Percentiles rank a stretch among this genome's conserved stretches.
These are phyloP conservation scores for Enoplolaimus lenunculus DNA, from an alignment of 2,888 invertebrate genomes.

Conservation along the genomic window DNA sequence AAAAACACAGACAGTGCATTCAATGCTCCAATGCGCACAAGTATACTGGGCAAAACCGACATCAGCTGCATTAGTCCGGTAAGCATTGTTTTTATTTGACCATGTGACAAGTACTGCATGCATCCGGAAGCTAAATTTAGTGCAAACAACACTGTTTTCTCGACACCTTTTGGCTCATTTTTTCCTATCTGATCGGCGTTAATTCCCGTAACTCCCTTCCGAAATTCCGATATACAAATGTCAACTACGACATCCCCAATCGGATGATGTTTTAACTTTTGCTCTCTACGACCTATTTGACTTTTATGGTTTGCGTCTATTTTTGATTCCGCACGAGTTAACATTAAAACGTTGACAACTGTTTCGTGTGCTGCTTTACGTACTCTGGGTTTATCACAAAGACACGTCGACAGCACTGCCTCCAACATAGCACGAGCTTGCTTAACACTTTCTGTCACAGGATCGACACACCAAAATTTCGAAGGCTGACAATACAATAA, in stretches of 20 bases:
- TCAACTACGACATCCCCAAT: background rate
- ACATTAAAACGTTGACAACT: background rate
- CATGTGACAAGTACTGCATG: background rate
- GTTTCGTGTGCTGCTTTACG: slow-evolving; percentile 13
- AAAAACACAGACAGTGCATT: background rate
- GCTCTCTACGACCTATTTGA: too few relatives aligned
- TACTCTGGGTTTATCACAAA: background rate
- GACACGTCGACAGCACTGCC: background rate
- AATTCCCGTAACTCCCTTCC: background rate
- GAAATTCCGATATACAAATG: background rate
- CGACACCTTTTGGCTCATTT: too few relatives aligned
- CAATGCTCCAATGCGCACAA: background rate
- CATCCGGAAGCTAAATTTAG: background rate
- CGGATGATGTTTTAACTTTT: too few relatives aligned
- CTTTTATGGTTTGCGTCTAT: background rate
- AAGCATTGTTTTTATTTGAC: background rate
- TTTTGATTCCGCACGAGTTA: background rate
- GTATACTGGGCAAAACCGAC: background rate
- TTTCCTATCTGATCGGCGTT: too few relatives aligned
- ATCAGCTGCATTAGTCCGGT: background rate
- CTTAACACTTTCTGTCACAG: too few relatives aligned
- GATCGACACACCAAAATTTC: background rate
- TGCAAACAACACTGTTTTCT: background rate
- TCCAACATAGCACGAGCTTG: too few relatives aligned
- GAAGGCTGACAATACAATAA: background rate